Evolutionary conservation across 1,140 invertebrate genomes (phyloP).

Genomic region (Gonioctena quinquepunctata): DNA sequence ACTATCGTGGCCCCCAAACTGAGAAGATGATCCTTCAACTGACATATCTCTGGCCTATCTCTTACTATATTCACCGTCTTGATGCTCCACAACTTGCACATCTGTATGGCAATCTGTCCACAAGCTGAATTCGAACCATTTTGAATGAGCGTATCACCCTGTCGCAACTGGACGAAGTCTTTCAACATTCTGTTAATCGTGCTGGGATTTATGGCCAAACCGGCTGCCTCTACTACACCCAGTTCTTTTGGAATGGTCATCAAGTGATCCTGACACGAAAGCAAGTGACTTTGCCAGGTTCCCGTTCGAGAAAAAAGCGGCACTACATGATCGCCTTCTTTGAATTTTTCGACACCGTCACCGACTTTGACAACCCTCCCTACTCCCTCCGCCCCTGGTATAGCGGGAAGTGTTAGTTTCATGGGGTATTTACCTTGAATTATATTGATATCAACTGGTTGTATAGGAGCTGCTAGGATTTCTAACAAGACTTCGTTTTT

Average conservation of each 20-base stretch:
- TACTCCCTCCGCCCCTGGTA: conserved; percentile 92
- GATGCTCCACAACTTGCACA: conserved; percentile 76
- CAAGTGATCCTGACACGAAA: conserved; percentile 66
- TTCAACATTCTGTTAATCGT: conserved; percentile 95
- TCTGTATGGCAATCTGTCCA: conserved; percentile 93
- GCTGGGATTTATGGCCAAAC: conserved; percentile 91
- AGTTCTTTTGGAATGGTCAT: conserved; percentile 72
- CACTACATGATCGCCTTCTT: conserved; percentile 82
- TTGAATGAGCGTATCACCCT: conserved; percentile 89
- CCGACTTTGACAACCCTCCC: conserved; percentile 80
- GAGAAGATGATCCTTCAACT: conserved; percentile 66
- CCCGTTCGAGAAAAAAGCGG: conserved; percentile 72
- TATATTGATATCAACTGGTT: conserved; percentile 98
- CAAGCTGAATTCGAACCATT: conserved; percentile 97
- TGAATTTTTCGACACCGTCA: conserved; percentile 65
- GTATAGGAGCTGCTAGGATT: conserved; percentile 90
- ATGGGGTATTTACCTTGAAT: conserved; percentile 95
- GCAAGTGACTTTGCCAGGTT: conserved; percentile 82
- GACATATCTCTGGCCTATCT: conserved; percentile 74
- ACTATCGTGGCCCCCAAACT: conserved; percentile 83
- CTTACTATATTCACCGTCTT: conserved; percentile 87
- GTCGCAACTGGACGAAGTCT: conserved; percentile 81
- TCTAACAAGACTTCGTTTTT: conserved; percentile 75
- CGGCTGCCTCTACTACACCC: conserved; percentile 78
- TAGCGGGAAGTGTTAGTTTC: conserved; percentile 81